Evolutionary conservation across 2,888 invertebrate species (phyloP).

Genomic region (Gastracanthus pulcherrimus): DNA sequence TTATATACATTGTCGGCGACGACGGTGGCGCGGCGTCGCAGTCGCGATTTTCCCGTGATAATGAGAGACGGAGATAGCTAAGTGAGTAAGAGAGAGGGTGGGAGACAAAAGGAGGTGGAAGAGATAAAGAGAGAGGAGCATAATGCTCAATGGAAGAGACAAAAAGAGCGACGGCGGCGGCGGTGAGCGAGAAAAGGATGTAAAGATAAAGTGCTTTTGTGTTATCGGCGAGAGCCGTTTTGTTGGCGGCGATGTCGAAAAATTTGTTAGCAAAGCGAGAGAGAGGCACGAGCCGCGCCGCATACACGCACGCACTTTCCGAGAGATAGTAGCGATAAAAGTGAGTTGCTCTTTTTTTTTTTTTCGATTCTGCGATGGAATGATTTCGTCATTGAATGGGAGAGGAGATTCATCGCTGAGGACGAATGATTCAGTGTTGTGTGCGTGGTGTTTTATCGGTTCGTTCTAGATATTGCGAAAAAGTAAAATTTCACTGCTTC

Average conservation of each 20-base stretch:
- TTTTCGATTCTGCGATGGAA: background rate
- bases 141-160: constrained; percentile 17
- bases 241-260: constrained; percentile 21
- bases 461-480: background rate
- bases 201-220: constrained; percentile 43
- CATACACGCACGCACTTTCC: background rate
- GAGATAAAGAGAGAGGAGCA: constrained; percentile 9
- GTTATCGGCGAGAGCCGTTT: constrained; percentile 18
- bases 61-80: constrained; percentile 15
- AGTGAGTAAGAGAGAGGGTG: background rate
- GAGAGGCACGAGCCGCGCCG: no score
- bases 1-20: constrained; percentile 24
- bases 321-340: background rate
- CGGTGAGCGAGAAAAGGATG: background rate
- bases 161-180: constrained; percentile 8
- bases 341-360: background rate
- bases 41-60: constrained; percentile 45
- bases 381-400: background rate
- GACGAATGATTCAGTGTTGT: background rate
- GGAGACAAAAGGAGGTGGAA: constrained; percentile 21
- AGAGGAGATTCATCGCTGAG: background rate
- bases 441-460: no score
- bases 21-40: background rate
- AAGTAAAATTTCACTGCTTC: no score
- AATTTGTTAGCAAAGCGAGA: constrained; percentile 39